Evolutionary conservation across 2,797 vertebrate genomes (phyloP), one percentile per base, ranked within the genome.

Genomic region (Pipistrellus nathusii): DNA sequence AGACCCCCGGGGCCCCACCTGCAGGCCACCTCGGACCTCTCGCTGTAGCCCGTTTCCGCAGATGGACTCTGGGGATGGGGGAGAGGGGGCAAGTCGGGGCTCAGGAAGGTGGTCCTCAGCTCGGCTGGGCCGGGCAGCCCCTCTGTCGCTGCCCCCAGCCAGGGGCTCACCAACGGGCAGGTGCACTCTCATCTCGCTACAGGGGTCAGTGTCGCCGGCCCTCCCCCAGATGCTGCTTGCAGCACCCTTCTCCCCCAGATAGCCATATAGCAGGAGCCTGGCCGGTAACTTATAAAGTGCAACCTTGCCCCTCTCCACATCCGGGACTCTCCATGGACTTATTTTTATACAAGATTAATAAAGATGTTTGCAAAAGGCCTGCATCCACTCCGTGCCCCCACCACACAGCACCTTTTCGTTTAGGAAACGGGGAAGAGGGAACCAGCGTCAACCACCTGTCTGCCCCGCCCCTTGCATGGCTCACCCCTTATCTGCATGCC

Each of bases 11-110:
- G 98, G 57, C 99, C 99, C 73, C 97, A 98, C 78, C 97, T 99
- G 53, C 98, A 99, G 78, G 98, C 98, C 59, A 99, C 98, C 17
- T 98, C 99, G 0, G 99, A 99, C 98, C 98, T 99, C 93, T 98
- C 99, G 1, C 98, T 99, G 96, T 99, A 98, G 98, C 81, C 53
- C 25, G 0, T 62, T 91, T 91, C 73, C 0, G 53, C 68, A 71
- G 78, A 81, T 78, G 72, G 85, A 89, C 88, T 94, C 32, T 85
- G 92, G 64, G 51, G 32, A 14, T 76, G 38, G 57, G 75, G 46
- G 76, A n/a, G 76, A n/a, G 32, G 55, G 32, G 62, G 38, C 92
- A 72, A 66, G 83, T 41, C 1, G 2, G 64, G 83, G 62, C 69
- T 77, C 86, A 68, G 38, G 73, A 83, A 88, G 94, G 46, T 76